phyloP scores from a whole-genome alignment of 1,140 invertebrate species.

The Drosophila simulans region DNA sequence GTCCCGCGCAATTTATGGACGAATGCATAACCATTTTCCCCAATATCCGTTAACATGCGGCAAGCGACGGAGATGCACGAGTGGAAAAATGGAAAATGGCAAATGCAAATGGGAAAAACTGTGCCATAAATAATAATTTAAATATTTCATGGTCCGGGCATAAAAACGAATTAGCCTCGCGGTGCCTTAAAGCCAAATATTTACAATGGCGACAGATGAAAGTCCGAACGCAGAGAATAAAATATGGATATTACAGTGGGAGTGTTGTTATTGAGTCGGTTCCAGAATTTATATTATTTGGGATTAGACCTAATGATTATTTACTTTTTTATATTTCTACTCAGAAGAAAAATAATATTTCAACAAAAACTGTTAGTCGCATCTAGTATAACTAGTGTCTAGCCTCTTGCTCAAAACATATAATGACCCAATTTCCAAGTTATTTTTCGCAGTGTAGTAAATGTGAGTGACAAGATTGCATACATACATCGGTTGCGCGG shows the following conservation, averaged over 20 bases:
- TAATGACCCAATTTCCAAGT: background rate
- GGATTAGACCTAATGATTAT: background rate
- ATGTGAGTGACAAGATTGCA: slow-evolving; percentile 54
- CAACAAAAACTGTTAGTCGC: too few relatives aligned
- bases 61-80: slow-evolving; percentile 15
- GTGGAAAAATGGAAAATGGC: slow-evolving; percentile 21
- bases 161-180: slow-evolving; percentile 71
- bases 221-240: background rate
- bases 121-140: slow-evolving; percentile 80
- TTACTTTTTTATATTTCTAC: too few relatives aligned
- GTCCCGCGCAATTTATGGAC: slow-evolving; percentile 56
- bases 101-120: slow-evolving; percentile 65
- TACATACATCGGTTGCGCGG: slow-evolving; percentile 30
- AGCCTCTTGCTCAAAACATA: background rate
- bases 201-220: slow-evolving; percentile 17
- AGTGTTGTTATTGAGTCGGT: background rate
- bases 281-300: background rate
- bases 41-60: slow-evolving; percentile 51
- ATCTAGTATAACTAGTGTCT: too few relatives aligned
- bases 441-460: slow-evolving; percentile 17
- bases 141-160: slow-evolving; percentile 61
- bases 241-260: background rate
- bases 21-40: slow-evolving; percentile 63
- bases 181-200: slow-evolving; percentile 65
- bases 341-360: too few relatives aligned